Evolutionary conservation across 2,113 vertebrate genomes (phyloP).

Genomic region (Psettodes erumei): DNA sequence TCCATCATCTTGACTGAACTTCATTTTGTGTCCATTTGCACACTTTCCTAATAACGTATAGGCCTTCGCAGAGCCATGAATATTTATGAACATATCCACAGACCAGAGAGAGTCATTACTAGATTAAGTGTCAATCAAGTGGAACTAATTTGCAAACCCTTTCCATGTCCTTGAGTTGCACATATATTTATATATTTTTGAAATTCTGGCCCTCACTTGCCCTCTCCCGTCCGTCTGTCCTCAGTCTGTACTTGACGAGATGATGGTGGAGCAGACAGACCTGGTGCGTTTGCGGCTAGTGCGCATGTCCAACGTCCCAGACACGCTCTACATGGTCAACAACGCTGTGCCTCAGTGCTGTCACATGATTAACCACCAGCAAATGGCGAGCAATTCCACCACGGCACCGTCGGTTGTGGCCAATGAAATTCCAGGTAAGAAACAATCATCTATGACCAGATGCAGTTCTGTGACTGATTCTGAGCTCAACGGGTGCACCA

Average conservation of each 20-base stretch:
- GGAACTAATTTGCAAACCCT: constrained; percentile 61
- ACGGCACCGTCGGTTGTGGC: constrained; percentile 95
- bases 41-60: constrained; percentile 52
- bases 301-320: constrained; percentile 98
- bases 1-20: constrained; percentile 50
- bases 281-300: constrained; percentile 95
- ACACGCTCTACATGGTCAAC: constrained; percentile 98
- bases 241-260: constrained; percentile 95
- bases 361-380: constrained; percentile 96
- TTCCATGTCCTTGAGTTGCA: constrained; percentile 47
- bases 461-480: not conserved
- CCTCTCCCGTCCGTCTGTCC: not conserved
- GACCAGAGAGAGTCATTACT: constrained; percentile 52
- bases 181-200: constrained; percentile 1
- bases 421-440: constrained; percentile 97
- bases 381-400: constrained; percentile 87
- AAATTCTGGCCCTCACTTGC: constrained; percentile 7
- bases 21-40: constrained; percentile 50
- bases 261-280: constrained; percentile 99
- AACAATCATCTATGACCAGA: not conserved
- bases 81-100: constrained; percentile 63
- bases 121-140: constrained; percentile 69
- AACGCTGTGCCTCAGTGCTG: constrained; percentile 96
- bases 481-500: no score
- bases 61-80: constrained; percentile 47